phyloP scores from a whole-genome alignment of 2,113 vertebrate genomes.

The Apeltes quadracus region DNA sequence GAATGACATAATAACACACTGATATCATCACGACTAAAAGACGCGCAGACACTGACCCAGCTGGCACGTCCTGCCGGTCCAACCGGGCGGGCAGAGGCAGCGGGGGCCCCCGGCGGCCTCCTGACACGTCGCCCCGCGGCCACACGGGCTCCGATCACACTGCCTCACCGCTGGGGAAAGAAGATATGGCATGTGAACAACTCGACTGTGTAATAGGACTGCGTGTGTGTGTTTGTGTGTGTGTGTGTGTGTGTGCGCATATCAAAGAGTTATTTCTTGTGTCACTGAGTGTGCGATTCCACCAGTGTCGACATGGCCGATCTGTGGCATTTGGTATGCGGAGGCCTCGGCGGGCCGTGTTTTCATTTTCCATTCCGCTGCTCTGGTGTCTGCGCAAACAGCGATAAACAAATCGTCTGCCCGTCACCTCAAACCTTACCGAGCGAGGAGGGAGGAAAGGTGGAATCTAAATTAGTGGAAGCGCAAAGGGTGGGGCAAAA shows the following conservation, averaged over 20 bases:
- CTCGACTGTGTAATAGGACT: conserved; percentile 52
- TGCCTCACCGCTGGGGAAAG: conserved; percentile 85
- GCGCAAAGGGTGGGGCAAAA: background rate
- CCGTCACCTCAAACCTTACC: conserved; percentile 47
- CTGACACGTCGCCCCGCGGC: conserved; percentile 92
- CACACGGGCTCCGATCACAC: conserved; percentile 92
- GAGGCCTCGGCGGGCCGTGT: conserved; percentile 38
- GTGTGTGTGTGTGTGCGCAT: background rate
- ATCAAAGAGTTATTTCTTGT: conserved; percentile 10
- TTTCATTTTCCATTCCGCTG: conserved; percentile 59
- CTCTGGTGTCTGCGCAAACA: conserved; percentile 71
- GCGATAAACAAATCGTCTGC: conserved; percentile 69
- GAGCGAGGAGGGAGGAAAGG: conserved; percentile 12
- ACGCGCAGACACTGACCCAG: conserved; percentile 82
- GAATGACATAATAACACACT: background rate
- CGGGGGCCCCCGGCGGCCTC: conserved; percentile 89
- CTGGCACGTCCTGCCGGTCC: conserved; percentile 96
- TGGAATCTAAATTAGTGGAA: conserved; percentile 38
- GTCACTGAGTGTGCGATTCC: conserved; percentile 15
- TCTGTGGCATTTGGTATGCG: conserved; percentile 48
- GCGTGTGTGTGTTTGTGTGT: conserved; percentile 8
- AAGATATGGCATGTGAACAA: conserved; percentile 35
- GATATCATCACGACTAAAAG: background rate
- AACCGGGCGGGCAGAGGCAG: conserved; percentile 92
- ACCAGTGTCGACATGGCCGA: conserved; percentile 32